phyloP scores from a whole-genome alignment of 2,888 invertebrate genomes.

The Epistrophe eligans region DNA sequence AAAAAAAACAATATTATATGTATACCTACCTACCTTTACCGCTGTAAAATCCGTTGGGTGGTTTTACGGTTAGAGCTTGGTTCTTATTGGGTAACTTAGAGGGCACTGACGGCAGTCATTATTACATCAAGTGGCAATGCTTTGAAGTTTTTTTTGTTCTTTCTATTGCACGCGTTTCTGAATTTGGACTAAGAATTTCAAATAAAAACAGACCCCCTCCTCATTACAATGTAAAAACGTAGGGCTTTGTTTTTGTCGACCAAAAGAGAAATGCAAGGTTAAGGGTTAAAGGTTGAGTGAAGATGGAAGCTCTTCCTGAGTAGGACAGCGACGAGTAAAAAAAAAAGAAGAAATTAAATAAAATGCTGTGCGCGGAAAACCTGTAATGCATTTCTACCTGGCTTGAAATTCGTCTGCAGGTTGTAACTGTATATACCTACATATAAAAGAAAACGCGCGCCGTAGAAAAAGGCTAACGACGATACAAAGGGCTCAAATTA shows the following conservation, averaged over 20 bases:
- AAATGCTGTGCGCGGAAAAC: conserved; percentile 1
- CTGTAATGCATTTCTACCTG: conserved; percentile 43
- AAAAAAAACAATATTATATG: neutral
- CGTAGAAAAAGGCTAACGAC: conserved; percentile 43
- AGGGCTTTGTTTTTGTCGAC: neutral
- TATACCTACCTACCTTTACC: neutral
- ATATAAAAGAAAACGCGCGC: neutral
- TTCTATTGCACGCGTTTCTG: conserved; percentile 11
- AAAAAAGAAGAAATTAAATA: neutral
- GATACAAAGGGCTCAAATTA: conserved; percentile 41
- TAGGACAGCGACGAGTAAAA: conserved; percentile 7
- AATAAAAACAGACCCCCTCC: conserved; percentile 10
- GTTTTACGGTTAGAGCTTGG: conserved; percentile 36
- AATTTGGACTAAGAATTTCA: conserved; percentile 13
- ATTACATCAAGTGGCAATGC: conserved; percentile 70
- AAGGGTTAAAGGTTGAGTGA: conserved; percentile 40
- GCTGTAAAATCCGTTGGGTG: conserved; percentile 20
- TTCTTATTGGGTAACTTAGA: neutral
- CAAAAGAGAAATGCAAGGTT: conserved; percentile 31
- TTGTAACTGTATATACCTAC: conserved; percentile 11
- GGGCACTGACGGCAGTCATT: conserved; percentile 68
- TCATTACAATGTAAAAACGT: conserved; percentile 50
- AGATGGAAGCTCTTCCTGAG: conserved; percentile 17
- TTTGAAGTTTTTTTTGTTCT: conserved; percentile 17
- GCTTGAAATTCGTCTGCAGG: conserved; percentile 40